Evolutionary conservation across 1,140 invertebrate genomes (phyloP).

Genomic region (Oryzaephilus surinamensis): DNA sequence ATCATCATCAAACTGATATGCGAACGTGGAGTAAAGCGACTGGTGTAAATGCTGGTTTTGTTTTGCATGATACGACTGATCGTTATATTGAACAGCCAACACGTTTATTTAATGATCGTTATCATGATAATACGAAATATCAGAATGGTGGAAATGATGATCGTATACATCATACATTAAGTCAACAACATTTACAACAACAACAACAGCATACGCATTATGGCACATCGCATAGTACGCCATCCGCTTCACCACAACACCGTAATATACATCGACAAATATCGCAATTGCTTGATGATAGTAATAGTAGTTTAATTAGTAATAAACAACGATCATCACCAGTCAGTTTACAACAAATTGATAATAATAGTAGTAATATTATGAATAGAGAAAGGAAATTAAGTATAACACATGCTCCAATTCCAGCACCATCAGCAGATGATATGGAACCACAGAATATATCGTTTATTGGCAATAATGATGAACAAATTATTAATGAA

Average conservation of each 20-base stretch:
- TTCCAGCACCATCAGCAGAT: conserved; percentile 56
- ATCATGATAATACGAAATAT: conserved; percentile 25
- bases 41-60: conserved; percentile 23
- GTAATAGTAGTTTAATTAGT: conserved; percentile 27
- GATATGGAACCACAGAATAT: conserved; percentile 88
- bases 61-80: conserved; percentile 29
- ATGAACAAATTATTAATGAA: conserved; percentile 34
- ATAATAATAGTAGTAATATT: conserved; percentile 3
- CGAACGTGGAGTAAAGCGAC: conserved; percentile 34
- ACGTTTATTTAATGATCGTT: background rate
- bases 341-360: conserved; percentile 17
- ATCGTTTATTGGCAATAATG: conserved; percentile 71
- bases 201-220: conserved; percentile 32
- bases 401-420: conserved; percentile 45
- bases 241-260: conserved; percentile 36
- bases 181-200: conserved; percentile 29
- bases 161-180: conserved; percentile 31
- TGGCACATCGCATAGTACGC: conserved; percentile 33
- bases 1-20: conserved; percentile 39
- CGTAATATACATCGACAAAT: conserved; percentile 32
- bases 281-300: conserved; percentile 33
- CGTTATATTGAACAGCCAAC: conserved; percentile 9
- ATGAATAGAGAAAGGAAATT: conserved; percentile 28
- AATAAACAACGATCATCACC: conserved; percentile 29
- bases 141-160: conserved; percentile 29